These are phyloP conservation scores for Kuschelorhynchus macadamiae DNA, from an alignment of 2,888 invertebrate species.

Conservation along the genomic window DNA sequence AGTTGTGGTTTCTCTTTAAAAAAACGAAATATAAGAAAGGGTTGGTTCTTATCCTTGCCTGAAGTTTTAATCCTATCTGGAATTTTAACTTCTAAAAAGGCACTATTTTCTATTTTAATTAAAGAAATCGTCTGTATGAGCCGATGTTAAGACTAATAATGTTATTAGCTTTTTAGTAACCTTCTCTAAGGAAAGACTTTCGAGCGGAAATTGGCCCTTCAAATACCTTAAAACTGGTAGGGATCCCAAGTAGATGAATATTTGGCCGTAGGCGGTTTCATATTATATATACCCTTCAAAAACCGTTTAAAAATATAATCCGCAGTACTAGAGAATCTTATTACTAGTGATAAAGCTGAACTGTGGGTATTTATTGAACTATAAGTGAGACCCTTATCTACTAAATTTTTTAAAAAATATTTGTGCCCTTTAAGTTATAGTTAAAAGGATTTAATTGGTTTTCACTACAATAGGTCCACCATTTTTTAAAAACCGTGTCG, in stretches of 20 bases:
- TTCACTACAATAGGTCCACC: conserved; percentile 14
- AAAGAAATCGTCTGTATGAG: too few relatives aligned
- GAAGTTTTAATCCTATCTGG: too few relatives aligned
- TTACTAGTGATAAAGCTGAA: conserved; percentile 13
- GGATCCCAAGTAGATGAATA: conserved; percentile 23
- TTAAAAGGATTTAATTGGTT: conserved; percentile 9
- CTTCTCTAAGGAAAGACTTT: too few relatives aligned
- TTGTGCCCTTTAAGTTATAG: conserved; percentile 11
- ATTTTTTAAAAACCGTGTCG: conserved; percentile 40
- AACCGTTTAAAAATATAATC: conserved; percentile 4
- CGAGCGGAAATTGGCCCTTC: background rate
- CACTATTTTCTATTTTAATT: too few relatives aligned
- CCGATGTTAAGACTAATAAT: too few relatives aligned
- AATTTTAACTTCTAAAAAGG: too few relatives aligned
- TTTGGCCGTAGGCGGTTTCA: conserved; percentile 2
- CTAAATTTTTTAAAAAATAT: conserved; percentile 10
- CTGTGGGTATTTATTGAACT: conserved; percentile 21
- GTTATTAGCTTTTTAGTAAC: too few relatives aligned
- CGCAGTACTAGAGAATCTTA: background rate
- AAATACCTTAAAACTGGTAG: conserved; percentile 3
- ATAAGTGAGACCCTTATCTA: conserved; percentile 14
- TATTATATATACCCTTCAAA: conserved; percentile 4
- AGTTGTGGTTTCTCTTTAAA: too few relatives aligned
- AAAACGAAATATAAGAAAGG: too few relatives aligned
- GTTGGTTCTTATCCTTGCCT: too few relatives aligned